Evolutionary conservation across 30 jellyfish, hydroid and myxozoan species (phyloP), one percentile per base, ranked within the genome.

Genomic region (Aurelia sp.): DNA sequence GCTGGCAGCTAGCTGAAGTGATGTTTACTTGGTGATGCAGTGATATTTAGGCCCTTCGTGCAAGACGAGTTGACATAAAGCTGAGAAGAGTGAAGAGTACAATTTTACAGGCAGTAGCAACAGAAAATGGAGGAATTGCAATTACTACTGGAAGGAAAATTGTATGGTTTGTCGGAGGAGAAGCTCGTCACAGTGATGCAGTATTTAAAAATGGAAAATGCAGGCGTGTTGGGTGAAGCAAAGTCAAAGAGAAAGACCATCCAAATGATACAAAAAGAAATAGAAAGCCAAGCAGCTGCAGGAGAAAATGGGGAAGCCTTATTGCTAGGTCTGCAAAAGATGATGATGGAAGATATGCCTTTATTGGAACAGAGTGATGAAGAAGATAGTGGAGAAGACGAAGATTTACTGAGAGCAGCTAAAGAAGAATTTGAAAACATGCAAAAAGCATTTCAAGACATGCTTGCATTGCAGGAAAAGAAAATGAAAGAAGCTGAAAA

Each of bases 281-380:
- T 75, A 33, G 74, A 75, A 75, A 51, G 86, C 74, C 72, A 75
- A 75, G 86, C 63, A 75, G 74, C 86, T 75, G 74, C n/a, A n/a
- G n/a, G 74, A 13, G 86, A 75, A 75, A 18, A 31, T 75, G 86
- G 86, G 24, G 86, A 75, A 53, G 74, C 86, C 86, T 55, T 75
- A 16, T 63, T 61, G 80, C 33, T 48, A 78, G 69, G 78, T 51
- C 78, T 78, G 15, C 71, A 38, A 65, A 78, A 38, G 80, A 61
- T 59, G 22, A 65, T 78, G 47, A 53, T 63, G 22, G 80, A 65
- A 41, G 51, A 63, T 40, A 63, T 65, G 50, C 89, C 89, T 60
- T 19, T 67, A 65, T 40, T 61, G 70, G 89, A 78, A n/a, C 52
- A 48, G 27, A 62, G 24, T 47, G 69, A 50, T 33, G 70, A 78